Evolutionary conservation across 2,113 vertebrate species (phyloP).

Genomic region (Strix aluco): DNA sequence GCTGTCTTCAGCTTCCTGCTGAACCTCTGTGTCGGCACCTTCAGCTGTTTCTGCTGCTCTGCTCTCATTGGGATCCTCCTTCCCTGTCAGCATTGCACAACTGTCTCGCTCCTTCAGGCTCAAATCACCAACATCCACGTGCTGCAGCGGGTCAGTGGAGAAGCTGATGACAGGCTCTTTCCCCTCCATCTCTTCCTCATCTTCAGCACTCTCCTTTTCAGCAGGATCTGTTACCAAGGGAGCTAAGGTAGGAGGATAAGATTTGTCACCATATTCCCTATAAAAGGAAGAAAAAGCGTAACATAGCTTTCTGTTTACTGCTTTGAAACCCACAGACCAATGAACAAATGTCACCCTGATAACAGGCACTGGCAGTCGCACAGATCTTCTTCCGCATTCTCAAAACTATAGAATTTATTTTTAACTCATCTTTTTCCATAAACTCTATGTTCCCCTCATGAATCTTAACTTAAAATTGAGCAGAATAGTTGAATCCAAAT

Average conservation of each 20-base stretch:
- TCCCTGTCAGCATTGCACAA: not conserved
- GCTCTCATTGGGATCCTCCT: not conserved
- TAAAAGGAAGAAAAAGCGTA: constrained; percentile 28
- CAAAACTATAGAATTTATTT: not conserved
- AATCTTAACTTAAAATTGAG: not conserved
- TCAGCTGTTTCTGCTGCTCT: constrained; percentile 21
- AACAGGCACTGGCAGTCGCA: not conserved
- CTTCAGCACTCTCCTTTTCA: constrained; percentile 37
- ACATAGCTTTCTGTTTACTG: not conserved
- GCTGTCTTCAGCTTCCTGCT: constrained; percentile 58
- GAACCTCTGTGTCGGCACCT: not conserved
- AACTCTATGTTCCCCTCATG: not conserved
- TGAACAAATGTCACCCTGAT: not conserved
- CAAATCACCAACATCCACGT: constrained; percentile 1
- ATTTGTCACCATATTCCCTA: constrained; percentile 92
- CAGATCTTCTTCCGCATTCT: not conserved
- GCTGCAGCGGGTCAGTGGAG: not conserved
- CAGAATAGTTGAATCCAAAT: not conserved
- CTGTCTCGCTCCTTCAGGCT: constrained; percentile 31
- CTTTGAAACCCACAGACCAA: not conserved
- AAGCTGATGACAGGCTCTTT: not conserved
- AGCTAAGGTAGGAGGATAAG: constrained; percentile 81
- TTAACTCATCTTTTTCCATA: not conserved
- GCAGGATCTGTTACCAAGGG: constrained; percentile 44
- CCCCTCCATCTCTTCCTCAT: not conserved